A percentile compares a stretch with the other conserved stretches of the same genome.
These are phyloP conservation scores for Bergia sp. DNA, from an alignment of 92 coral and sea anemone genomes.

Conservation along the genomic window DNA sequence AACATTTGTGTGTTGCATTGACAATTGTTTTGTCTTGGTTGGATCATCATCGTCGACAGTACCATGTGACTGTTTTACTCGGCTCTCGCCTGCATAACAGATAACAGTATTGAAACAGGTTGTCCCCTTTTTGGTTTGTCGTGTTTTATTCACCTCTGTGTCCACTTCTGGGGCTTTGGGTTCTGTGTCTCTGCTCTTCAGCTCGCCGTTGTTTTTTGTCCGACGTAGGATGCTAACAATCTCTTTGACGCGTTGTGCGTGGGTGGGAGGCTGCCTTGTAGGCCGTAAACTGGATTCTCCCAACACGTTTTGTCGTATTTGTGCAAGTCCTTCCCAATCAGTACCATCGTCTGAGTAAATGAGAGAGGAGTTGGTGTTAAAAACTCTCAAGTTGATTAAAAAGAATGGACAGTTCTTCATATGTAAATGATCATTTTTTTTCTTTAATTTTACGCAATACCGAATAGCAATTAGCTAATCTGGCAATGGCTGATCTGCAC, in stretches of 20 bases:
- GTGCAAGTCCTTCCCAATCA: conserved; percentile 13
- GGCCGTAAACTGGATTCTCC: conserved; percentile 10
- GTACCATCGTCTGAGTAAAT: background rate
- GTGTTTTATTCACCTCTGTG: background rate
- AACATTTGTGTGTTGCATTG: background rate
- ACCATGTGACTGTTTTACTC: background rate
- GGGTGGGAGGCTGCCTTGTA: background rate
- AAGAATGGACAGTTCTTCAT: background rate
- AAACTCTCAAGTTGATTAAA: no score
- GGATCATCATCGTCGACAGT: background rate
- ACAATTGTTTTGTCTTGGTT: background rate
- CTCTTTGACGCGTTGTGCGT: conserved; percentile 15
- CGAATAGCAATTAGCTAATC: no score
- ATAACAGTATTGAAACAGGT: background rate
- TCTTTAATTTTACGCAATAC: no score
- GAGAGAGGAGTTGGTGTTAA: background rate
- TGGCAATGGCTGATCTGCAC: no score
- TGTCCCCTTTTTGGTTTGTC: background rate
- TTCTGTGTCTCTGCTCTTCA: background rate
- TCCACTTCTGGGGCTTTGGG: background rate
- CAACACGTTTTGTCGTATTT: background rate
- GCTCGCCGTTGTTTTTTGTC: background rate
- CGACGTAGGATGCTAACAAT: conserved; percentile 1
- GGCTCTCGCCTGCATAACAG: background rate
- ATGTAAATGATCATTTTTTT: background rate